phyloP scores from a whole-genome alignment of 2,113 vertebrate genomes.

The Sitta europaea region DNA sequence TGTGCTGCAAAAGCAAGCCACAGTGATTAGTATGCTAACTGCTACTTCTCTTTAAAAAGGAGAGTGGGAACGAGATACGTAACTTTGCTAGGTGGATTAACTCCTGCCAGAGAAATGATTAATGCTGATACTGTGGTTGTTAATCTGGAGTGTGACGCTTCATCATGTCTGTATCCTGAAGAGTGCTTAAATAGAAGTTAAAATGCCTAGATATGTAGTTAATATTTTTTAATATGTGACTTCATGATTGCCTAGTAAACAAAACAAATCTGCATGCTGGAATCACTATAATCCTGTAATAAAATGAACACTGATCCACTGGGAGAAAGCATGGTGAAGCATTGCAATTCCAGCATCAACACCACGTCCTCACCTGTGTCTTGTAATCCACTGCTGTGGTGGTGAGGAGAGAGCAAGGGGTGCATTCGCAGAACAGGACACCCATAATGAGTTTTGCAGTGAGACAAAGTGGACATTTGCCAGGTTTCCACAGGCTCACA shows the following conservation, averaged over 20 bases:
- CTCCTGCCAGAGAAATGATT: constrained; percentile 29
- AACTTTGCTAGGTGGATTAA: constrained; percentile 34
- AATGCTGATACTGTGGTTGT: not conserved
- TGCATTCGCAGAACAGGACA: not conserved
- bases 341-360: not conserved
- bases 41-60: constrained; percentile 67
- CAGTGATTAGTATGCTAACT: constrained; percentile 65
- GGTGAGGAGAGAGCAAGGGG: not conserved
- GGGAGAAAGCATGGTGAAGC: not conserved
- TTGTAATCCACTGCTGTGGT: not conserved
- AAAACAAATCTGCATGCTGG: constrained; percentile 40
- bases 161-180: not conserved
- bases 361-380: not conserved
- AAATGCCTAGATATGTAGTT: constrained; percentile 3
- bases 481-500: not conserved
- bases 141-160: constrained; percentile 24
- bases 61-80: constrained; percentile 23
- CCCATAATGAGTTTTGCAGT: not conserved
- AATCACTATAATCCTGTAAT: constrained; percentile 27
- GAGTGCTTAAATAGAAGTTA: constrained; percentile 18
- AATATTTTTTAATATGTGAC: constrained; percentile 11
- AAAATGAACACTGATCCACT: not conserved
- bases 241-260: constrained; percentile 14
- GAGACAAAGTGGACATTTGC: not conserved
- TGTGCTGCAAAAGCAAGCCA: constrained; percentile 57